Base-by-base conservation (phyloP, 1,140 invertebrate species). In the Bombus polaris region DNA sequence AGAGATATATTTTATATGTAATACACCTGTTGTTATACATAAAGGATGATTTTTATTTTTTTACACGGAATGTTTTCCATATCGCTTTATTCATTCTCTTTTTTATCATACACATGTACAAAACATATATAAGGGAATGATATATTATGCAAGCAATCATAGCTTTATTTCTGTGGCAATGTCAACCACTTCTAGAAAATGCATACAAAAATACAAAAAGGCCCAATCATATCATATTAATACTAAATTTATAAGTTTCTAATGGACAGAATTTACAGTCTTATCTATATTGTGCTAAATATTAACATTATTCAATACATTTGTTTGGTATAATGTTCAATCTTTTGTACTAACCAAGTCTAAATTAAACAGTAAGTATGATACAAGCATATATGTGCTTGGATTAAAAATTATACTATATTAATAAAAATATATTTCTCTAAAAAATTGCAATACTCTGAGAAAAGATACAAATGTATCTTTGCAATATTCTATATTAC, bases 241-340 rank as follows among this genome's bases (percentile, higher is more conserved):
- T 57, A 73, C 78, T 91, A 88, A 68, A 37, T 83, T 79, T 25
- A 81, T 81, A 65, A 68, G 42, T 53, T 80, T 77, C 86, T 44
- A 86, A 53, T 87, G 88, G 85, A 92, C 87, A 90, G 90, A 75
- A 86, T 85, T 71, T 25, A 78, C 88, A 91, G 85, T 91, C 86
- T 91, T 87, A 83, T 86, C 18, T 13, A 39, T 83, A 79, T 73
- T 65, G 57, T 87, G 72, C 74, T 57, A 65, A 13, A 62, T 53
- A 15, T 15, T 83, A 81, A 71, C 32, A 44, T 53, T 68, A 57
- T 42, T 37, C 28, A 66, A 62, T 78, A 71, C 13, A 87, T 10
- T 65, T 71, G 9, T 35, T 85, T 66, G 44, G 62, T 68, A 66
- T 73, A 57, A 25, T 22, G 39, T 76, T 66, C 37, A 32, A 37